Base-by-base conservation (phyloP, 2,888 invertebrate genomes). In the Plebejus melissa region DNA sequence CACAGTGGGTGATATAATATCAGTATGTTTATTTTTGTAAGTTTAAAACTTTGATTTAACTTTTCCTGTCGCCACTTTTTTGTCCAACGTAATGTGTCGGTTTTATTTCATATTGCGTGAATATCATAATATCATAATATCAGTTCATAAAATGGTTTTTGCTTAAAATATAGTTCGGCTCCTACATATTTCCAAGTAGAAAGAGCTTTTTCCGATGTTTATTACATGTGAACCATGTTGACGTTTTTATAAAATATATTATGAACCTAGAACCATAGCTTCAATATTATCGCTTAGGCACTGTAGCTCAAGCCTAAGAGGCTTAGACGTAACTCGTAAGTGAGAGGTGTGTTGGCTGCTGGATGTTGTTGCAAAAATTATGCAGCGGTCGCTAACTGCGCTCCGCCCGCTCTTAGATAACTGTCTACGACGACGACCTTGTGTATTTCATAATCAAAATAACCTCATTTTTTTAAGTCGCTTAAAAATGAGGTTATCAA, bases 311-410 rank as follows among this genome's bases (percentile, higher is more conserved):
- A 54, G 32, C 32, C 13, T 54, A 11, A 54, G 22, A 54, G 5
- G 36, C 32, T 28, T 13, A 72, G 70, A 70, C 75, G 75, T 75
- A 70, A 50, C 70, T 32, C 75, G 75, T 75, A 70, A 50, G 75
- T 32, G 46, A 50, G 46, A 72, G 38, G 41, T 70, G 57, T 54
- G 32, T 32, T 32, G 2, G 32, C 32, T 2, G 36, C 5, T 57
- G 69, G 46, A 38, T 75, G 54, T 70, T 57, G 38, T 57, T 69
- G 38, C 58, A 70, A 69, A 38, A 75, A 71, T 75, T 75, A 71
- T 71, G 41, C 70, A 28, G 36, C 9, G 54, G 36, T 41, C 28
- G 75, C 75, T 75, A 75, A 75, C 22, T 11, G 46, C 11, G 22
- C 54, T 11, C 75, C 50, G 75, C 32, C 69, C 36, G 22, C 41